Evolutionary conservation across 2,797 vertebrate species (phyloP), one percentile per base, ranked within the genome.

Genomic region (Lepus oiostolus): DNA sequence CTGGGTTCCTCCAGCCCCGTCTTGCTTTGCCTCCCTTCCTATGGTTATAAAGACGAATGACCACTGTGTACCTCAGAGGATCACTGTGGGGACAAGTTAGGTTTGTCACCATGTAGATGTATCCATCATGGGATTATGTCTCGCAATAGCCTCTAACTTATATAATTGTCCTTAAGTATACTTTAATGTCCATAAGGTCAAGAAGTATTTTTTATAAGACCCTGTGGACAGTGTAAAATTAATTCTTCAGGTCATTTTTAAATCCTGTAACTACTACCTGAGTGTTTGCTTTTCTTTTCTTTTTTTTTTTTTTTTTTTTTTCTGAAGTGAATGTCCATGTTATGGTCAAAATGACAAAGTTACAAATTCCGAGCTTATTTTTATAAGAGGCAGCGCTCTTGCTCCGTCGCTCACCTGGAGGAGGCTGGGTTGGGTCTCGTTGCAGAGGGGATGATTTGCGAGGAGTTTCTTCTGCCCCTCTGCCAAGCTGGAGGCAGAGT

Each of bases 221-320:
- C 1, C 83, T 77, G 1, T 12, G 10, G 62, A 88, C 21, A 79
- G 50, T 95, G 91, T 90, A 85, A 89, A 90, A 47, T 30, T 24
- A 94, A 19, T 74, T 88, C 79, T 38, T 91, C 30, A 84, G n/a
- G 16, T 94, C 26, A 74, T 81, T 85, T 72, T 12, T 77, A 42
- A 93, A 84, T 9, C 10, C 47, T 90, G 7, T 42, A 74, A n/a
- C n/a, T 88, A 89, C 17, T 47, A 42, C 21, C 7, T 62, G 14
- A 0, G 16, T 81, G 9, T 88, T 91, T 81, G 28, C 12, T 52
- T 32, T 92, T 65, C 10, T 38, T 38, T 38, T 38, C 6, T 38
- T 42, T 47, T 47, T 38, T 38, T 38, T 38, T 38, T 38, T 42
- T 47, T 47, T 47, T 47, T 47, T 8, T 47, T 47, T 47, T 47